phyloP scores from a whole-genome alignment of 1,140 invertebrate species.

The Phenacoccus solenopsis region DNA sequence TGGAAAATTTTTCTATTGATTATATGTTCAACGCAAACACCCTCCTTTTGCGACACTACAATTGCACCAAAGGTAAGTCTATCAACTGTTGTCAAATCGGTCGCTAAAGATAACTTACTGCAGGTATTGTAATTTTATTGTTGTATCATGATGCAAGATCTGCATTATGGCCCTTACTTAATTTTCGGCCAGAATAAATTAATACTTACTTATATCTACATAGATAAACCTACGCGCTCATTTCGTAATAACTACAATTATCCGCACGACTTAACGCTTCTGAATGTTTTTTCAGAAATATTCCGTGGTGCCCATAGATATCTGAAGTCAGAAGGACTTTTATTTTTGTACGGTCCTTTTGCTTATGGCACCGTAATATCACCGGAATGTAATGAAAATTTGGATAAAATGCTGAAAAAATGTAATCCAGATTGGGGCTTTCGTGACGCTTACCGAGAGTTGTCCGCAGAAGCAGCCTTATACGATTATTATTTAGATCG shows the following conservation, averaged over 20 bases:
- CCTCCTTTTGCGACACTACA: not conserved
- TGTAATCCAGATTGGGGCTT: not conserved
- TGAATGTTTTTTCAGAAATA: not conserved
- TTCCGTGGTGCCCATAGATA: not conserved
- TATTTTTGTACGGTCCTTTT: not conserved
- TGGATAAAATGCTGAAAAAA: not conserved
- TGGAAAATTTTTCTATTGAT: not conserved
- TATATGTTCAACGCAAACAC: not conserved
- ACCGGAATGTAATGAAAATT: not conserved
- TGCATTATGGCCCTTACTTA: too few relatives aligned
- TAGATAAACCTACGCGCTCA: too few relatives aligned
- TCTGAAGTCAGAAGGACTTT: not conserved
- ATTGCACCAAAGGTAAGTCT: not conserved
- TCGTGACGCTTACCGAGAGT: not conserved
- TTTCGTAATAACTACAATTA: too few relatives aligned
- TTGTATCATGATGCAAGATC: too few relatives aligned
- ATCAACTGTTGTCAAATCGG: too few relatives aligned
- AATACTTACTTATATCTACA: too few relatives aligned
- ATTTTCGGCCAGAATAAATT: too few relatives aligned
- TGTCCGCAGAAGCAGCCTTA: not conserved
- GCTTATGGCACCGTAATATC: not conserved
- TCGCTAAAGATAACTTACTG: too few relatives aligned
- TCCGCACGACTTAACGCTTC: too few relatives aligned
- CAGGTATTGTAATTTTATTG: too few relatives aligned
- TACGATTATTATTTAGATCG: not conserved